Percentiles rank a stretch among this genome's conserved stretches.
phyloP scores from a whole-genome alignment of 2,797 vertebrate genomes.

The Perodicticus potto region DNA sequence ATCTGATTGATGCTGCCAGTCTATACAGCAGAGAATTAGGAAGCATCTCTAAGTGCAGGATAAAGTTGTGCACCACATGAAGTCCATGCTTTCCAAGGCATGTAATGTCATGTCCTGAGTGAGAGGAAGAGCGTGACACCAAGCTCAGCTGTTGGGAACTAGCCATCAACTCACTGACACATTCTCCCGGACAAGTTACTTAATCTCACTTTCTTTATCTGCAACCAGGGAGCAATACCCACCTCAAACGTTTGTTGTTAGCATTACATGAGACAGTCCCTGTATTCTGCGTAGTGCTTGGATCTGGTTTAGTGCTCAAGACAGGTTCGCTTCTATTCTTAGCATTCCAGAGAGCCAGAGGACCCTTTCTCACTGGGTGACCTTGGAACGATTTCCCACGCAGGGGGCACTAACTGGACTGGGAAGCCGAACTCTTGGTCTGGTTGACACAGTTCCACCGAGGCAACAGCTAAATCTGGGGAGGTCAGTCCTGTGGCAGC shows the following conservation, averaged over 20 bases:
- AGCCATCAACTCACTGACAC: neutral
- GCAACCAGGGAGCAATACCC: neutral
- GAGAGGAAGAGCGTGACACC: neutral
- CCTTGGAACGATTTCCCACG: neutral
- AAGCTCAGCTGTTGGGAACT: neutral
- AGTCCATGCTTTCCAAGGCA: neutral
- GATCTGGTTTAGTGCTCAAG: neutral
- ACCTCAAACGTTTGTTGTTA: neutral
- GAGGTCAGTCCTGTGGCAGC: neutral
- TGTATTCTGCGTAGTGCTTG: neutral
- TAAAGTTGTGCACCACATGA: neutral
- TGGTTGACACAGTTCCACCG: neutral
- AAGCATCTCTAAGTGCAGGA: neutral
- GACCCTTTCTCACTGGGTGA: slow-evolving; percentile 7
- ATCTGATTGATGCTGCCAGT: neutral
- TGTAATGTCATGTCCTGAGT: neutral
- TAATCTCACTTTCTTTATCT: neutral
- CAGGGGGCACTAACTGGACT: neutral
- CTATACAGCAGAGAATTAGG: slow-evolving; percentile 32
- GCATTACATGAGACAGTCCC: neutral
- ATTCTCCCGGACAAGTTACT: neutral
- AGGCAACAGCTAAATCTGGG: neutral
- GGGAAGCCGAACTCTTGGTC: neutral
- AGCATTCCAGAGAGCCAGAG: neutral
- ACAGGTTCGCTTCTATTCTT: neutral